These are phyloP conservation scores for Halictus ligatus DNA, from an alignment of 2,888 invertebrate species.

Conservation along the genomic window DNA sequence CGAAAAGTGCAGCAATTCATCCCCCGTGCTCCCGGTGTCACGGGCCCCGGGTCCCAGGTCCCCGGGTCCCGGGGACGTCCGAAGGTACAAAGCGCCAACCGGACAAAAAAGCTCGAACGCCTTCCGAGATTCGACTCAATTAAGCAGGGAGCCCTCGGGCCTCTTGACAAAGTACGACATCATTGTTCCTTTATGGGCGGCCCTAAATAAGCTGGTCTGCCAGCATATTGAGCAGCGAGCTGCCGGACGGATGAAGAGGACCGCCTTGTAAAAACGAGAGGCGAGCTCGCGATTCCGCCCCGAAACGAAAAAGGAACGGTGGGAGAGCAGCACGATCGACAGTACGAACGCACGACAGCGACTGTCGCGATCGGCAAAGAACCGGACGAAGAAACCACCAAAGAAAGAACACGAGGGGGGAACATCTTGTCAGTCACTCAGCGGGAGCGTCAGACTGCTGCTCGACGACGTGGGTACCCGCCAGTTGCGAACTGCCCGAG, in stretches of 20 bases:
- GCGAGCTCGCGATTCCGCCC: constrained; percentile 40
- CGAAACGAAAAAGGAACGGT: constrained; percentile 34
- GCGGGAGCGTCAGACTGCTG: constrained; percentile 65
- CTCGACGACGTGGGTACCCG: constrained; percentile 49
- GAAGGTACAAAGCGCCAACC: constrained; percentile 30
- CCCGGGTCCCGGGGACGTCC: not conserved
- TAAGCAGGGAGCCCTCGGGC: constrained; percentile 71
- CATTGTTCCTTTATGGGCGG: constrained; percentile 80
- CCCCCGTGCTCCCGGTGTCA: not conserved
- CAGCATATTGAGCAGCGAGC: constrained; percentile 76
- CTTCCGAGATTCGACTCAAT: constrained; percentile 80
- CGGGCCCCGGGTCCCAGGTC: too few relatives aligned
- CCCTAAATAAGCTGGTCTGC: constrained; percentile 78
- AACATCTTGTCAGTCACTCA: constrained; percentile 77
- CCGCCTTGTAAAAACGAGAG: constrained; percentile 57
- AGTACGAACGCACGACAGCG: constrained; percentile 16
- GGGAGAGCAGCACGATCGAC: not conserved
- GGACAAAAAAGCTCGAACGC: constrained; percentile 63
- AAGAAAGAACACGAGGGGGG: constrained; percentile 58
- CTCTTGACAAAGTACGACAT: constrained; percentile 81
- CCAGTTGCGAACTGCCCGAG: constrained; percentile 12
- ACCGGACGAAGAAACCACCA: constrained; percentile 29
- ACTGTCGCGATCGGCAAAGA: constrained; percentile 32
- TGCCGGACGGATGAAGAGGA: constrained; percentile 76
- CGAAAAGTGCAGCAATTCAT: constrained; percentile 10